Conservation (phyloP, 2,113 vertebrate genomes). For the Anser cygnoides region DNA sequence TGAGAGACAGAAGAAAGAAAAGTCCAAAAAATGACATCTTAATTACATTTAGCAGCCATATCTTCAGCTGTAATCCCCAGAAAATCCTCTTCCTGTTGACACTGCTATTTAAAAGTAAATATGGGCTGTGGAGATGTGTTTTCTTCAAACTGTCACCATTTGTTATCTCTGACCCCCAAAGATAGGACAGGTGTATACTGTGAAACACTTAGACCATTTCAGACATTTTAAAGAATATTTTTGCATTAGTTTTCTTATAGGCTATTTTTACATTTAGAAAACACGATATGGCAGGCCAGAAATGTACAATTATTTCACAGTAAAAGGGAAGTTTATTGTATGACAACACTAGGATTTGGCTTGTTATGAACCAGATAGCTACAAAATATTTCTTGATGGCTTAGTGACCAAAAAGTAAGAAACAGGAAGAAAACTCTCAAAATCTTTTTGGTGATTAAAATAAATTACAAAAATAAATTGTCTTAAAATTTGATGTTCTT, state of each 20-base stretch:
- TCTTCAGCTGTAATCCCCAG: neutral
- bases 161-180: neutral
- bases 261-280: neutral
- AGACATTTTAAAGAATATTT: neutral
- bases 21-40: neutral
- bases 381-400: neutral
- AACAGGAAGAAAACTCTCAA: neutral
- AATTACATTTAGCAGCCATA: neutral
- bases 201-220: neutral
- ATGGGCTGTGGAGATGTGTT: neutral
- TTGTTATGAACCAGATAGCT: neutral
- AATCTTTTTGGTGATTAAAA: neutral
- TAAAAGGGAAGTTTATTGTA: neutral
- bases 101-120: neutral
- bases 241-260: neutral
- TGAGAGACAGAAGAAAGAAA: neutral
- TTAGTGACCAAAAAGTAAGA: neutral
- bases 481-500: neutral
- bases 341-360: neutral
- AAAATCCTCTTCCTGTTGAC: neutral
- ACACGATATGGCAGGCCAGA: neutral
- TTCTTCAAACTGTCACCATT: neutral
- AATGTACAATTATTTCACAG: neutral
- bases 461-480: neutral
- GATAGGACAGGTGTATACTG: neutral